Evolutionary conservation across 2,797 vertebrate genomes (phyloP), one percentile per base, ranked within the genome.

Genomic region (Catamblyrhynchus diadema): DNA sequence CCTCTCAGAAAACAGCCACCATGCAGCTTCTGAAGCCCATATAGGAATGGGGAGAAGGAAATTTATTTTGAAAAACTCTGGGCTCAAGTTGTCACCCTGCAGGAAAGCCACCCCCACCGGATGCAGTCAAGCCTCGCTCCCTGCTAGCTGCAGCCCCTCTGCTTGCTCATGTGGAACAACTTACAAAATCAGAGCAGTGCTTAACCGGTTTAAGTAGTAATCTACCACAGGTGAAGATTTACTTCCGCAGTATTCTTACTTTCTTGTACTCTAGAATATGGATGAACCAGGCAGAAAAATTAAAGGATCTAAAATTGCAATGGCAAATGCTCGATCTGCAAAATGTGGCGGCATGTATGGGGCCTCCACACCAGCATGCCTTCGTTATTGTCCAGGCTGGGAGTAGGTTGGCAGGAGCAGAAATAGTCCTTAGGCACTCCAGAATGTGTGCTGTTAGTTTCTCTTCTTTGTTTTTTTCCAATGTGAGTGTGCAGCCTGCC

Each of bases 401-500:
- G 4, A 57, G 70, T 62, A 74, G 82, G 69, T 54, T 73, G 66
- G n/a, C 21, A 54, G 80, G 79, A 88, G 25, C 39, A 86, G 85
- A 59, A 81, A 50, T 1, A 67, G 77, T 90, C 67, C 67, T 73
- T 25, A 45, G 64, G 53, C 78, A 13, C 56, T 81, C 66, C 47
- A 59, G 59, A 86, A 72, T 33, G 22, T 12, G n/a, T 85, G 84
- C 69, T 85, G 77, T n/a, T 39, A 53, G 81, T 90, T 90, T 79
- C 66, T 80, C 81, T 80, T 59, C 91, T 93, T 86, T 91, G 79
- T 94, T 87, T 74, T 86, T 92, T 84, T 86, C 62, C 82, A 71
- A 33, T 6, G 37, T 0, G 7, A 95, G 59, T 0, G 0, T 47
- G 71, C 85, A 74, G 92, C 79, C 84, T 81, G 75, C 86, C 74